Conservation (phyloP, 2,888 invertebrate species). For the Theristus sp. region DNA sequence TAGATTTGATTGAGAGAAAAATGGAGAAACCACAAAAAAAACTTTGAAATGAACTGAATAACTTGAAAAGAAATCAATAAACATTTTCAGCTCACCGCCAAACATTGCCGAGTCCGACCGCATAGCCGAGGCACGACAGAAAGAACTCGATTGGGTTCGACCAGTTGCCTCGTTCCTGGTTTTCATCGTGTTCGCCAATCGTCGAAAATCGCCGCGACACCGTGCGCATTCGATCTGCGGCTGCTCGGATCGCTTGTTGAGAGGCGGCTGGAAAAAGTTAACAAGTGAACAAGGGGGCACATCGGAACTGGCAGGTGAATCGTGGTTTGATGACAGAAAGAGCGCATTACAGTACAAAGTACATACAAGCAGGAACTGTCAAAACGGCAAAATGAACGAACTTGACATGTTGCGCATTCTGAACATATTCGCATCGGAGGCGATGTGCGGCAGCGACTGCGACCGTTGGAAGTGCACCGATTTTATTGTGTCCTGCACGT, state of each 20-base stretch:
- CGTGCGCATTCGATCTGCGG: neutral
- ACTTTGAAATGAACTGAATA: neutral
- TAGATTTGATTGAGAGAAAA: no score
- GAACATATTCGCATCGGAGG: no score
- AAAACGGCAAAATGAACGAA: no score
- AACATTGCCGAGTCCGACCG: constrained; percentile 43
- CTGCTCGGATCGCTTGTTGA: neutral
- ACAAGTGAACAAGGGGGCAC: no score
- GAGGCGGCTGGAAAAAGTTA: no score
- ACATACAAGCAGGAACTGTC: no score
- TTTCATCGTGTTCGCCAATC: constrained; percentile 8
- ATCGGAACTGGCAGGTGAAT: no score
- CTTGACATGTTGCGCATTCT: no score
- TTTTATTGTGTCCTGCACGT: neutral
- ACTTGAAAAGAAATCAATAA: no score
- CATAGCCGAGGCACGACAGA: constrained; percentile 39
- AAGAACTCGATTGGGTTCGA: constrained; percentile 39
- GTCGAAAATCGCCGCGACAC: constrained; percentile 32
- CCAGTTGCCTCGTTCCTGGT: constrained; percentile 33
- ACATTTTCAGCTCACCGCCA: constrained; percentile 17
- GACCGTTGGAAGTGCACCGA: neutral
- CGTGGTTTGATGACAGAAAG: no score
- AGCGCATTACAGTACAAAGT: no score
- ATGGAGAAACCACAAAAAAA: constrained; percentile 13
- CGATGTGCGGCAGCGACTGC: neutral